Base-by-base conservation (phyloP, 2,113 vertebrate genomes). In the Centropus bengalensis region DNA sequence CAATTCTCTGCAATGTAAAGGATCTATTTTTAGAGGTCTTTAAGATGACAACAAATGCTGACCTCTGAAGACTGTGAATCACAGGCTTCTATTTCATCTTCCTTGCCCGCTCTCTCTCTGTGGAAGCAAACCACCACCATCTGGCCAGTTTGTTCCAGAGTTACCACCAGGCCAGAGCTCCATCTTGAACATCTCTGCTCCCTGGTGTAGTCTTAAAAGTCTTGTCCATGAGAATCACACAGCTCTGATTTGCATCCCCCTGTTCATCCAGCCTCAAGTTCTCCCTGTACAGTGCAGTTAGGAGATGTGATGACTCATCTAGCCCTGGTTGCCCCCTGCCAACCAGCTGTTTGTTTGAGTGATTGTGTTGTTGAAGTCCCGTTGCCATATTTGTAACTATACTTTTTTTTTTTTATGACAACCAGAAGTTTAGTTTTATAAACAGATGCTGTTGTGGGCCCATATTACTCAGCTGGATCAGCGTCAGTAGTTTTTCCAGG, bases 401-500 rank as follows among this genome's bases (percentile, higher is more conserved):
- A 66, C 42, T 77, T 68, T 80, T 92, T 55, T 88, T 81, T 89
- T 95, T 87, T 84, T 62, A 69, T 97, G 96, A 96, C 86, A 93
- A 98, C 95, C 92, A 96, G 94, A 94, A 94, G 91, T 90, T 94
- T 62, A 89, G 94, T 96, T 96, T 69, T 70, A 92, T 97, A 98
- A 98, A 98, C 97, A 98, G 91, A 97, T 94, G 92, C 87, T 97
- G 96, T 96, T 96, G 93, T 94, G 95, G 75, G 95, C 93, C 91
- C 96, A 86, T 95, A 40, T 98, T 98, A 98, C 97, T 98, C 98
- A 98, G 85, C 86, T 94, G 95, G 95, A 96, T 97, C 93, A 83
- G 63, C 93, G 97, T 97, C 97, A 96, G 94, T 94, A 87, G 21
- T 97, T 98, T 97, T 98, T 97, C 98, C 97, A 97, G 86, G 64